Evolutionary conservation across 2,113 vertebrate species (phyloP).

Genomic region (Empidonax alnorum): DNA sequence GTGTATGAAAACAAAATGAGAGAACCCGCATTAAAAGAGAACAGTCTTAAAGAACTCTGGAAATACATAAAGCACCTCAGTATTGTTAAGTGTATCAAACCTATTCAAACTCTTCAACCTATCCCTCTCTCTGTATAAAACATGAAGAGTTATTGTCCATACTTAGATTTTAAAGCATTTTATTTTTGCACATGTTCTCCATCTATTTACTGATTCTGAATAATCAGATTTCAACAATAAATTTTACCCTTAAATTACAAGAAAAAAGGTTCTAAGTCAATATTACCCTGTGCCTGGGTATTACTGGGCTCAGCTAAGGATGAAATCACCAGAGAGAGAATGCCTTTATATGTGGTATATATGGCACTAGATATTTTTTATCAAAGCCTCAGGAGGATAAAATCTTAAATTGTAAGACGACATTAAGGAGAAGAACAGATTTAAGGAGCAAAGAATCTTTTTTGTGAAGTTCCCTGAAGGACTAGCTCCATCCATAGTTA

Average conservation of each 20-base stretch:
- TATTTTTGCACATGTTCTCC: neutral
- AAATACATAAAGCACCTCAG: neutral
- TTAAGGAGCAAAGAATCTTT: neutral
- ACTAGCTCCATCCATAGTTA: neutral
- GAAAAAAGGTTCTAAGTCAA: neutral
- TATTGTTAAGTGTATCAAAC: neutral
- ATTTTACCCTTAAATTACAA: neutral
- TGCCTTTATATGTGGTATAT: neutral
- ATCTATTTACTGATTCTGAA: neutral
- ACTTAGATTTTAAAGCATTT: neutral
- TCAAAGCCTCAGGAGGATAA: neutral
- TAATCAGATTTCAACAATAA: neutral
- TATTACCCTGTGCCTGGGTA: neutral
- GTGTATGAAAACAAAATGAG: neutral
- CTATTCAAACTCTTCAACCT: neutral
- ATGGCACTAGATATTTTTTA: neutral
- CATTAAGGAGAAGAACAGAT: neutral
- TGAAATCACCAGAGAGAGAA: neutral
- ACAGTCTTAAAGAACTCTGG: neutral
- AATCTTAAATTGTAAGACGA: neutral
- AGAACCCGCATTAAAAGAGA: neutral
- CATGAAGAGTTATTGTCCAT: neutral
- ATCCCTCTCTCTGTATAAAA: neutral
- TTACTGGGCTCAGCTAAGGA: rapidly evolving
- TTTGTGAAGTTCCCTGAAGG: neutral